These are phyloP conservation scores for Drosophila pegasa DNA, from an alignment of 2,888 invertebrate genomes.

Conservation along the genomic window DNA sequence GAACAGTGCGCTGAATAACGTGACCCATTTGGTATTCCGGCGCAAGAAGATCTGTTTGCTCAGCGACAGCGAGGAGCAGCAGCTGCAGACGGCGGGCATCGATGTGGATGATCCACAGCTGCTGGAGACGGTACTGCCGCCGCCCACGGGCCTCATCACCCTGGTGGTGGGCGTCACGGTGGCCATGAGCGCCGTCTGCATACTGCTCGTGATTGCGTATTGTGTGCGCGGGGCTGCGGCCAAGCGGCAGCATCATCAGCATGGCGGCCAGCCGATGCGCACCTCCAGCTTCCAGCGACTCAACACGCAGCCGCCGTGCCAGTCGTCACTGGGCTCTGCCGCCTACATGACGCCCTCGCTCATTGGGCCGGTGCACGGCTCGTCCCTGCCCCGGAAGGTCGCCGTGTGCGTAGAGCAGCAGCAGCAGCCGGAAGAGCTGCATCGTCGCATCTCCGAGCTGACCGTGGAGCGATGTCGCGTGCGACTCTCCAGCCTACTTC, in stretches of 20 bases:
- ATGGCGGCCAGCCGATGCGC: constrained; percentile 83
- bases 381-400: constrained; percentile 82
- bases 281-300: constrained; percentile 85
- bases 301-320: constrained; percentile 82
- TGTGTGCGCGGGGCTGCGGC: constrained; percentile 84
- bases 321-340: constrained; percentile 69
- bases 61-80: constrained; percentile 74
- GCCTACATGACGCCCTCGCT: constrained; percentile 83
- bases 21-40: constrained; percentile 91
- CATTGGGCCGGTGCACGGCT: constrained; percentile 81
- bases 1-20: constrained; percentile 87
- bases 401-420: constrained; percentile 71
- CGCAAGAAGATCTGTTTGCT: constrained; percentile 93
- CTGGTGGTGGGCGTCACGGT: constrained; percentile 83
- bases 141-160: constrained; percentile 83
- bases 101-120: constrained; percentile 82
- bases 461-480: constrained; percentile 89
- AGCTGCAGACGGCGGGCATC: constrained; percentile 24
- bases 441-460: constrained; percentile 85
- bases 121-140: constrained; percentile 82
- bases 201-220: constrained; percentile 83
- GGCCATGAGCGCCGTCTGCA: constrained; percentile 82
- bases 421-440: constrained; percentile 83
- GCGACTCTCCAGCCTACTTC: constrained; percentile 90
- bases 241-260: constrained; percentile 83